Conservation (phyloP, 2,888 invertebrate species). For the Harpagoxenus sublaevis region DNA sequence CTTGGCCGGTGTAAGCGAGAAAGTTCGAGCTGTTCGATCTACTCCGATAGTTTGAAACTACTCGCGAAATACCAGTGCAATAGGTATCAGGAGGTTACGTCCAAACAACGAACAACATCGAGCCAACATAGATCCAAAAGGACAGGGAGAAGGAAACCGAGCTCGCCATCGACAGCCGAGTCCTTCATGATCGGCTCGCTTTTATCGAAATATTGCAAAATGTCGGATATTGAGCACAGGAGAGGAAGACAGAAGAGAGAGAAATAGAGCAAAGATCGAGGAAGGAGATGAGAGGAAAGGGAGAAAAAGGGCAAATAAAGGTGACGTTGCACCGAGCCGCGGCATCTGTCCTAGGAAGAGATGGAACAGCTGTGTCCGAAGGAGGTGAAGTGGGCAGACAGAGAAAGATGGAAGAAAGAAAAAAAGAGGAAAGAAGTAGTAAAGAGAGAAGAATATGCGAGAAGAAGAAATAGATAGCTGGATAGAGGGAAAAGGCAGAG, state of each 20-base stretch:
- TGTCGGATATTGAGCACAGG: constrained; percentile 18
- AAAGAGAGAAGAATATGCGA: constrained; percentile 68
- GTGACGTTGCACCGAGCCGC: constrained; percentile 79
- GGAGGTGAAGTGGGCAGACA: constrained; percentile 56
- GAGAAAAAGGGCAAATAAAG: constrained; percentile 70
- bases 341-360: constrained; percentile 80
- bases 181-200: constrained; percentile 65
- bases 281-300: constrained; percentile 43
- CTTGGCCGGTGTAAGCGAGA: constrained; percentile 38
- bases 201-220: constrained; percentile 81
- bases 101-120: constrained; percentile 31
- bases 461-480: constrained; percentile 45
- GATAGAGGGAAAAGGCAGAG: constrained; percentile 57
- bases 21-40: constrained; percentile 51
- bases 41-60: constrained; percentile 56
- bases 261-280: constrained; percentile 62
- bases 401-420: constrained; percentile 48
- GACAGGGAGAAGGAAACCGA: constrained; percentile 20
- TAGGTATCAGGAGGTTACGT: constrained; percentile 41
- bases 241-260: constrained; percentile 46
- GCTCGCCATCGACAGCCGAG: constrained; percentile 31
- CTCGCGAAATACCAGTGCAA: constrained; percentile 24
- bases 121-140: constrained; percentile 28
- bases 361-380: constrained; percentile 79
- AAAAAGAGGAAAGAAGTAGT: constrained; percentile 53